phyloP scores from a whole-genome alignment of 2,888 invertebrate species.

The Pristionchus maxplancki region DNA sequence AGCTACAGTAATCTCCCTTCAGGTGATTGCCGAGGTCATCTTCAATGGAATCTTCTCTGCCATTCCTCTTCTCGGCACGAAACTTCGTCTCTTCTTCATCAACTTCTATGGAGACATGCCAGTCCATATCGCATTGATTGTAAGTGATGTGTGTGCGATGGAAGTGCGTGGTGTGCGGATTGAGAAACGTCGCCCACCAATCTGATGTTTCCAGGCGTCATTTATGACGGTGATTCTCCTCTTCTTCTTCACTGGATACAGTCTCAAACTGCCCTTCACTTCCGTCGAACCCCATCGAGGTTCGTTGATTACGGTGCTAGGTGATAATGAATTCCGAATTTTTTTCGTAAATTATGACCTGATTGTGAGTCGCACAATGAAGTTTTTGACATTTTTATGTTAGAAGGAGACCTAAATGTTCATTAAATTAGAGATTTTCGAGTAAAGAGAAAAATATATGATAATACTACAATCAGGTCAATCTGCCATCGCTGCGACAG shows the following conservation, averaged over 20 bases:
- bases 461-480: background rate
- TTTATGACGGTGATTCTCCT: background rate
- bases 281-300: conserved; percentile 18
- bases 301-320: background rate
- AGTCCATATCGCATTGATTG: conserved; percentile 34
- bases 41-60: conserved; percentile 39
- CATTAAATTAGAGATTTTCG: too few relatives aligned
- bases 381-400: too few relatives aligned
- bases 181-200: background rate
- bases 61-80: conserved; percentile 17
- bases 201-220: conserved; percentile 3
- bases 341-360: too few relatives aligned
- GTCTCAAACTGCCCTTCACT: conserved; percentile 37
- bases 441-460: too few relatives aligned
- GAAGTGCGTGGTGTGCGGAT: background rate
- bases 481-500: background rate
- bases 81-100: conserved; percentile 44
- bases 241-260: conserved; percentile 30
- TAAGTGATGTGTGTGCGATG: background rate
- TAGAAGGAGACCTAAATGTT: too few relatives aligned
- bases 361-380: too few relatives aligned
- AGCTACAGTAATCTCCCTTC: background rate
- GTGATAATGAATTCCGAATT: background rate
- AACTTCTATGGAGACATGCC: conserved; percentile 39
- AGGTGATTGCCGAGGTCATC: conserved; percentile 38